phyloP scores from a whole-genome alignment of 2,797 vertebrate genomes.

The Babyrousa celebensis region DNA sequence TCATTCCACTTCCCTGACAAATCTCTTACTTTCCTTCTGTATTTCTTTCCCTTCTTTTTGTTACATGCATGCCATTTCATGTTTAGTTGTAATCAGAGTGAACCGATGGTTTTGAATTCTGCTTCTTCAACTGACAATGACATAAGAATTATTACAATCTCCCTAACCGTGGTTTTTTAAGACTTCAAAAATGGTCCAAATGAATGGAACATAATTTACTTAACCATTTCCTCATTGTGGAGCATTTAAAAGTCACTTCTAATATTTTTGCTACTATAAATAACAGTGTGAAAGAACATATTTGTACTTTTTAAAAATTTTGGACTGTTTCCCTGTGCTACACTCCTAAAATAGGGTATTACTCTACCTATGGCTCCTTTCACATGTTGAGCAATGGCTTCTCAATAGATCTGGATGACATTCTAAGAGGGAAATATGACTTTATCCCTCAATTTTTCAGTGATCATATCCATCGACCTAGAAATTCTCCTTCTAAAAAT shows the following conservation, averaged over 20 bases:
- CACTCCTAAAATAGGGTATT: constrained; percentile 13
- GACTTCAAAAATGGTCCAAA: constrained; percentile 48
- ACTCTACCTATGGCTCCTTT: constrained; percentile 39
- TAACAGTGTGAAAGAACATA: constrained; percentile 34
- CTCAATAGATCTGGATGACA: background rate
- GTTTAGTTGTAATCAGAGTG: constrained; percentile 16
- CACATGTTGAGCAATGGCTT: constrained; percentile 27
- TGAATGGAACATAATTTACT: constrained; percentile 41
- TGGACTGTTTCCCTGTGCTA: constrained; percentile 39
- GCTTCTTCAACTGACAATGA: constrained; percentile 47
- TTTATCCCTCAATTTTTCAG: background rate
- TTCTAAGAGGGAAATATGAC: constrained; percentile 51
- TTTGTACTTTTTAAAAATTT: constrained; percentile 68
- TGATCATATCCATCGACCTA: background rate
- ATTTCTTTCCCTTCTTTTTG: constrained; percentile 16
- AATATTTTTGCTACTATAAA: constrained; percentile 56
- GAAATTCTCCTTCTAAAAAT: constrained; percentile 62
- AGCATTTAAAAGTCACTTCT: constrained; percentile 57
- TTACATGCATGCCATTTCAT: constrained; percentile 1
- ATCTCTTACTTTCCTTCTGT: constrained; percentile 45
- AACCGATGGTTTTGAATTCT: constrained; percentile 50
- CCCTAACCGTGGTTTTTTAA: constrained; percentile 17
- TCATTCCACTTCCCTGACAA: constrained; percentile 18
- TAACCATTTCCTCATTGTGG: constrained; percentile 45
- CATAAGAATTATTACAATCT: constrained; percentile 26